Base-by-base conservation (phyloP, 2,797 vertebrate species). In the Valencia hispanica region DNA sequence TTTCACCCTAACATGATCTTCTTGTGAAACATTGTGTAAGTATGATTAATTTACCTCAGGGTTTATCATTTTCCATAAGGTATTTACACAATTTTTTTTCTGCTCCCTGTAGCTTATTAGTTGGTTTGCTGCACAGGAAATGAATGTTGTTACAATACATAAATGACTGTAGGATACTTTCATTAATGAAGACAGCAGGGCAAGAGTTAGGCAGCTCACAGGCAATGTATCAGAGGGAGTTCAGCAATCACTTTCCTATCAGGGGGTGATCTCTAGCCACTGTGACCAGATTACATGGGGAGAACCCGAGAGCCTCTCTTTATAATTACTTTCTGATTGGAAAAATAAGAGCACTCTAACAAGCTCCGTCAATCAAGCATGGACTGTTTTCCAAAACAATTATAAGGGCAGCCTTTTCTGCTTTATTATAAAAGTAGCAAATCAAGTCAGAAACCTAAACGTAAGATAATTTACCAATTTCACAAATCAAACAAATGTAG, bases 261-360 rank as follows among this genome's bases (percentile, higher is more conserved):
- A 78, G 87, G 83, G 87, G 87, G 82, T 48, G 87, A 93, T 92
- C 88, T 82, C 79, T 59, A 45, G 83, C 90, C 85, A 84, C 91
- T 89, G 87, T 90, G 89, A 92, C 91, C 90, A 92, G 89, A 93
- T 93, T 90, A 90, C 84, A 88, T 86, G 82, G 80, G 88, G 80
- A 84, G 79, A 73, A 77, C 93, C 91, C 91, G 77, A 78, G 92
- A 90, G 91, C 87, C 81, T 89, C 79, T 65, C 83, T 87, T 92
- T 91, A 88, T 95, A 94, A 95, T 94, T 94, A 93, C 92, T 90
- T 88, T 85, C 91, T 95, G 91, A 95, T 94, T 94, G 89, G 91
- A 93, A 93, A 93, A 94, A 92, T 91, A 91, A 91, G 87, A 89
- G 78, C 73, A 73, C 73, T 77, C 84, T 87, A 92, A 93, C 84